A percentile compares a stretch with the other conserved stretches of the same genome.
These are phyloP conservation scores for Spea multiplicata DNA, from an alignment of 2,113 vertebrate genomes.

Conservation along the genomic window DNA sequence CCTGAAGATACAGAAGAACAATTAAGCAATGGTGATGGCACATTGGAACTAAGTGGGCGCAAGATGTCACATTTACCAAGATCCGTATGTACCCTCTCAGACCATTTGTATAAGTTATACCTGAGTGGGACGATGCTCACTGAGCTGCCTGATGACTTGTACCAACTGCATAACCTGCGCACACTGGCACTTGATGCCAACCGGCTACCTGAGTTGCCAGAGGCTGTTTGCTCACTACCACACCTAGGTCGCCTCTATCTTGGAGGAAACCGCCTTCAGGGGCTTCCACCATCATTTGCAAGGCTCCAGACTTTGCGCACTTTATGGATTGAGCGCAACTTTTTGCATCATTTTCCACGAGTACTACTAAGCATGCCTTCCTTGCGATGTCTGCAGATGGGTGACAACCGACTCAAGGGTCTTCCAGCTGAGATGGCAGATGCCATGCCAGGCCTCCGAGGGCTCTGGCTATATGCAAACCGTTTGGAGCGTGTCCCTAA, in stretches of 20 bases:
- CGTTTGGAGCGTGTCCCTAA: slow-evolving; percentile 84
- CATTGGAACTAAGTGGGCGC: slow-evolving; percentile 77
- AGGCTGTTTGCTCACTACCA: slow-evolving; percentile 77
- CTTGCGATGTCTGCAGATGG: slow-evolving; percentile 87
- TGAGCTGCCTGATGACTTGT: slow-evolving; percentile 75
- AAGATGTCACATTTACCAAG: slow-evolving; percentile 71
- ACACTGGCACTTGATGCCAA: slow-evolving; percentile 88
- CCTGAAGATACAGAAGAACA: slow-evolving; percentile 78
- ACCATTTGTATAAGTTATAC: slow-evolving; percentile 83
- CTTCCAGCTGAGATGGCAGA: slow-evolving; percentile 75
- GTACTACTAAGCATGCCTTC: slow-evolving; percentile 78
- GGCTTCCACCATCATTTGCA: slow-evolving; percentile 74
- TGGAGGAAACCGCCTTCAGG: slow-evolving; percentile 85
- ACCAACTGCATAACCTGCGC: slow-evolving; percentile 75
- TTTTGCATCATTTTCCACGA: slow-evolving; percentile 80
- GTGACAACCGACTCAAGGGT: slow-evolving; percentile 82
- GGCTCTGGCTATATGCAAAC: slow-evolving; percentile 93
- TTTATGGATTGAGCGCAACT: slow-evolving; percentile 92
- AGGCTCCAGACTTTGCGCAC: slow-evolving; percentile 84
- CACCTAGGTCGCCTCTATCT: slow-evolving; percentile 85
- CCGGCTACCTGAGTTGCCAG: slow-evolving; percentile 84
- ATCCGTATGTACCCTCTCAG: slow-evolving; percentile 69
- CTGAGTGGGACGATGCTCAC: slow-evolving; percentile 79
- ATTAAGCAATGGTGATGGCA: slow-evolving; percentile 76
- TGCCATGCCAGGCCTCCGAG: slow-evolving; percentile 78